Base-by-base conservation (phyloP, 2,888 invertebrate species). In the Meloe dianella region DNA sequence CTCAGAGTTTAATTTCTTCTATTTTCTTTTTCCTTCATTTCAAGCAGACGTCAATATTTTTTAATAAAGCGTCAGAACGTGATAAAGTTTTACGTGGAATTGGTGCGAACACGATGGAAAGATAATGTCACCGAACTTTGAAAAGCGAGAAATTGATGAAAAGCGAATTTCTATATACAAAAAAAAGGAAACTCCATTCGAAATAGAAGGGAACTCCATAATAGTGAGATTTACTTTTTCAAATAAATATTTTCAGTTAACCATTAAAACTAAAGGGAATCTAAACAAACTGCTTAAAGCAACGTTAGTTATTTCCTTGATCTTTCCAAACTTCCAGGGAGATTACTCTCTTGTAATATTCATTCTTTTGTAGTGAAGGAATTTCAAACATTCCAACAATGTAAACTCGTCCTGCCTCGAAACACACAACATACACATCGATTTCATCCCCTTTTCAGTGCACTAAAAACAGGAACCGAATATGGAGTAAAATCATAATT, bases 381-480 rank as follows among this genome's bases (percentile, higher is more conserved):
- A 54, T 54, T 24, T 54, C 10, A 54, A 54, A 54, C 20, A 54
- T 24, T 22, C 12, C 54, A 54, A 54, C 54, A 54, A 54, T 24
- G 54, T 2, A 54, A 54, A 8, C 14, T 0, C 8, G 22, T 6
- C 1, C 22, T 14, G 1, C n/a, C 17, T n/a, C 35, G 47, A 32
- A 60, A 47, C 56, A 47, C 56, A 38, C 35, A 66, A 61, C 58
- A 61, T 61, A 65, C 57, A 61, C 57, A 35, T 57, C 65, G 61
- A 65, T 54, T 24, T 17, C 17, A 17, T 17, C 17, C 17, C 22
- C 4, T 24, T 9, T 24, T 12, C 22, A 24, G 2, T 20, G 14
- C 35, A 35, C 1, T 12, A 35, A 14, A 35, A 6, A 7, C 1
- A 41, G 7, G 8, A n/a, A 12, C 12, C 41, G 41, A 41, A 41